A percentile compares a stretch with the other conserved stretches of the same genome.
Conservation (phyloP, 2,113 vertebrate genomes). For the Recurvirostra avosetta region DNA sequence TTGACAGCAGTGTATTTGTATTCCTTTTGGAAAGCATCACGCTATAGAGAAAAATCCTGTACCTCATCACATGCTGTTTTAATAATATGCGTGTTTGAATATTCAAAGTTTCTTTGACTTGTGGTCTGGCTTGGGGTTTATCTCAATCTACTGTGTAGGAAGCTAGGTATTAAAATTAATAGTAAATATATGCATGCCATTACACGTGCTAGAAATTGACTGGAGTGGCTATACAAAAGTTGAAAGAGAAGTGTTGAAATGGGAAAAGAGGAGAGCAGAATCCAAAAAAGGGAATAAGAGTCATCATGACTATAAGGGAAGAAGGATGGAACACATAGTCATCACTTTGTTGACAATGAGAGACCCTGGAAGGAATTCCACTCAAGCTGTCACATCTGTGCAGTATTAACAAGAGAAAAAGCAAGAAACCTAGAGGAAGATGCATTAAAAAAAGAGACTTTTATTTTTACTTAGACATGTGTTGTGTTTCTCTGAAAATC, state of each 20-base stretch:
- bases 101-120: neutral
- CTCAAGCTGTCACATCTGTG: slow-evolving; percentile 10
- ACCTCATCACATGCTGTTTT: neutral
- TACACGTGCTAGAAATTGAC: neutral
- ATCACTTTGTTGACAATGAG: neutral
- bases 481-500: neutral
- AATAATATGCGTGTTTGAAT: neutral
- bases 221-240: neutral
- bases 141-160: neutral
- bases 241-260: neutral
- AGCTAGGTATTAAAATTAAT: neutral
- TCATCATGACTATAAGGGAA: neutral
- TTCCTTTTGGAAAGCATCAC: neutral
- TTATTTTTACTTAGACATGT: neutral
- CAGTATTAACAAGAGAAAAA: neutral
- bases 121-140: neutral
- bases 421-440: neutral
- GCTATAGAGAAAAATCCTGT: neutral
- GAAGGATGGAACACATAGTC: neutral
- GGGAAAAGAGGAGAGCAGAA: neutral
- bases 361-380: neutral
- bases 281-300: neutral
- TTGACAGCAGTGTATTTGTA: neutral
- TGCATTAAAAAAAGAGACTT: neutral
- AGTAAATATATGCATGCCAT: neutral